These are phyloP conservation scores for Andrena minutula DNA, from an alignment of 2,888 invertebrate genomes.

Conservation along the genomic window DNA sequence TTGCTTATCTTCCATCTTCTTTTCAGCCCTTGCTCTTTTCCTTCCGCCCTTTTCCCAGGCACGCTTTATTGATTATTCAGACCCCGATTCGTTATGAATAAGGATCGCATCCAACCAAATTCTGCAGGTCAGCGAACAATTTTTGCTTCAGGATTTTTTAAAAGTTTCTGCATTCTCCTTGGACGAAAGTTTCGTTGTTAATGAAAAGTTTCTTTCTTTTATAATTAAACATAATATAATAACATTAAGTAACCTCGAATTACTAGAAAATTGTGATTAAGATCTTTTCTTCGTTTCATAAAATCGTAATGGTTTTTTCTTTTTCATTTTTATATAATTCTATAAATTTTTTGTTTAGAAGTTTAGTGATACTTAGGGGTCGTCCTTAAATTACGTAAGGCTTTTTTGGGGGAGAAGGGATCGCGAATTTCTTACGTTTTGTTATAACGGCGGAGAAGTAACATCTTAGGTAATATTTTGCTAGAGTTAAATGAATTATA, in stretches of 20 bases:
- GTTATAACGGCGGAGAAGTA: no score
- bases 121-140: conserved; percentile 33
- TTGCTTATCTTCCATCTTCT: not conserved
- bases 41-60: not conserved
- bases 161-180: conserved; percentile 26
- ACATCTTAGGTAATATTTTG: no score
- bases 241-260: conserved; percentile 19
- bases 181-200: conserved; percentile 43
- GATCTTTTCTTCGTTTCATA: not conserved
- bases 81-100: conserved; percentile 61
- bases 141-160: conserved; percentile 5
- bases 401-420: no score
- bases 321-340: not conserved
- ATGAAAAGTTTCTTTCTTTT: conserved; percentile 40
- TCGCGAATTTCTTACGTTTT: no score
- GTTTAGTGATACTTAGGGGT: no score
- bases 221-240: not conserved
- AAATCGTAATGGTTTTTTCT: not conserved
- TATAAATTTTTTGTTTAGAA: not conserved
- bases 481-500: no score
- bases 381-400: no score
- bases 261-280: conserved; percentile 6
- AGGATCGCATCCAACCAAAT: conserved; percentile 47
- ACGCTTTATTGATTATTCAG: conserved; percentile 59
- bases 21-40: not conserved